These are phyloP conservation scores for Melozone crissalis DNA, from an alignment of 2,113 vertebrate genomes.

Conservation along the genomic window DNA sequence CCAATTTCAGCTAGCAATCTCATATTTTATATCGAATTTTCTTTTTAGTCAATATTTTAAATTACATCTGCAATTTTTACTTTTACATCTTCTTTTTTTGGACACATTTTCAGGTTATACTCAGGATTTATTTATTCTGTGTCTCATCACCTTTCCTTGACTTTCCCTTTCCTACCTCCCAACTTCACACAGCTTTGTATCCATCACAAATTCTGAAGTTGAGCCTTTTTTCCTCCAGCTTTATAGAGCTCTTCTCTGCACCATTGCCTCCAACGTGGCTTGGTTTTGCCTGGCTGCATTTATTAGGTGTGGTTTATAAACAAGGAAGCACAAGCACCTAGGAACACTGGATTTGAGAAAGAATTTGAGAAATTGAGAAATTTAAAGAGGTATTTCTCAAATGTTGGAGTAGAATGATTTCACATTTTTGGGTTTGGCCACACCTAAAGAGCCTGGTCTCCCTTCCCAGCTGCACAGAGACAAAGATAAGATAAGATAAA, in stretches of 20 bases:
- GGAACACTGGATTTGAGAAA: background rate
- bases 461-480: background rate
- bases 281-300: background rate
- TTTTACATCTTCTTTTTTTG: background rate
- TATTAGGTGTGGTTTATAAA: background rate
- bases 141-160: background rate
- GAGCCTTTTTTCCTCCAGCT: background rate
- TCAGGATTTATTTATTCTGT: background rate
- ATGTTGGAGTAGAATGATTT: background rate
- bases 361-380: background rate
- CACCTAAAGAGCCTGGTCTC: accelerated
- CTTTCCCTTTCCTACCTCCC: background rate
- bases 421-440: background rate
- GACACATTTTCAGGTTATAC: background rate
- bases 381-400: background rate
- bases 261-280: background rate
- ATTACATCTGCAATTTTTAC: background rate
- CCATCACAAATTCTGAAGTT: background rate
- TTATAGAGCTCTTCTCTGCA: background rate
- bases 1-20: background rate
- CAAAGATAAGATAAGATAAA: background rate
- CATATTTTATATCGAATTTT: background rate
- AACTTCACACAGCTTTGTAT: background rate
- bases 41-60: background rate
- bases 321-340: background rate